phyloP scores from a whole-genome alignment of 2,888 invertebrate species.

The Patella pellucida region DNA sequence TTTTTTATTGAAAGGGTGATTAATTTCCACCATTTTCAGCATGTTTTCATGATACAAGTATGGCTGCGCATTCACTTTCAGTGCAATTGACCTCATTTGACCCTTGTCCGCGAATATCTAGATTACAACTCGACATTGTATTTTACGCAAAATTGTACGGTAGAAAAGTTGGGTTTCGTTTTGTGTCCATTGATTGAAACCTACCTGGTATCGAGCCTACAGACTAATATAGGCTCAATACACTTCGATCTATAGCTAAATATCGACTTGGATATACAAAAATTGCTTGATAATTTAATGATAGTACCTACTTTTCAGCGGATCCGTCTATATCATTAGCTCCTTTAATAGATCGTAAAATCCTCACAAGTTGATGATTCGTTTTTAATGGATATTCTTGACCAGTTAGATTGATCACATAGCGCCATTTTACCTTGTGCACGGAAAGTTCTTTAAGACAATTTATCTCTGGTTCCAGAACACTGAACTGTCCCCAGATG shows the following conservation, averaged over 20 bases:
- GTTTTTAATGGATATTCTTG: conserved; percentile 66
- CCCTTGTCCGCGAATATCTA: too few species aligned
- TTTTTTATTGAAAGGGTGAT: too few species aligned
- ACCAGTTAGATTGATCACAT: conserved; percentile 66
- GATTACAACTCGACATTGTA: too few species aligned
- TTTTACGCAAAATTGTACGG: too few species aligned
- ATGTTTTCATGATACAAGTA: too few species aligned
- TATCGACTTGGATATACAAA: not conserved
- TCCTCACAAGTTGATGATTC: conserved; percentile 60
- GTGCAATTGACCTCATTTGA: too few species aligned
- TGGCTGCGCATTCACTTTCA: too few species aligned
- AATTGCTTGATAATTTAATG: not conserved
- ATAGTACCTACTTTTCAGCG: conserved; percentile 36
- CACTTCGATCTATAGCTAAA: not conserved
- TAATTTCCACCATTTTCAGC: too few species aligned
- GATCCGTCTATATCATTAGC: conserved; percentile 58
- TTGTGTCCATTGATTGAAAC: too few species aligned
- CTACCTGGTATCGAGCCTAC: not conserved
- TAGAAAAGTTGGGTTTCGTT: too few species aligned
- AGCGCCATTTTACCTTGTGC: conserved; percentile 56
- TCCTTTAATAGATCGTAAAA: conserved; percentile 57
- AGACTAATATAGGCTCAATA: not conserved
- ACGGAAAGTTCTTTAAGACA: conserved; percentile 53
- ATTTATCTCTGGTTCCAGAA: conserved; percentile 55
- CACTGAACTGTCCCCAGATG: conserved; percentile 55